Evolutionary conservation across 2,113 vertebrate species (phyloP), one percentile per base, ranked within the genome.

Genomic region (Chrysemys picta): DNA sequence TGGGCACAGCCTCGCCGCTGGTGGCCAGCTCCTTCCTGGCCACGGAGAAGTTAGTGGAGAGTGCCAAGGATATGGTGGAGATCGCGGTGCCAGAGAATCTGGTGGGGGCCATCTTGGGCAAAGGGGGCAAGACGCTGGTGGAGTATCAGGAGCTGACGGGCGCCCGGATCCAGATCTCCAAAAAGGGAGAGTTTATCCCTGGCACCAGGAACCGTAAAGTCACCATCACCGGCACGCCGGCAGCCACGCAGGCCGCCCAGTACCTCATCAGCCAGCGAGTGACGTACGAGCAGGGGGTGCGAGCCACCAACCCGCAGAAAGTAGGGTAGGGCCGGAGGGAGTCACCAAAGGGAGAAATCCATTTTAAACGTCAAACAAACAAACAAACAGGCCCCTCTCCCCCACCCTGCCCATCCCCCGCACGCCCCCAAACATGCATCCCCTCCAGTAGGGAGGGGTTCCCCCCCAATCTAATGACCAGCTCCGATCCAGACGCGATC

Each of bases 201-300:
- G 99, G 99, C 98, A 99, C 99, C 89, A 98, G 99, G 98, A 99
- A 99, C 98, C 99, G 99, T 97, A 99, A 99, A 98, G 99, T 99
- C 95, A 99, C 99, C 98, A 99, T 99, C 98, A 99, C 99, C 3
- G 99, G 99, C 93, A 99, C 99, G n/a, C 99, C 99, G 80, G 99
- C 99, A 31, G 99, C 99, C 89, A 99, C 99, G 14, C 99, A 99
- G 97, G 99, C 99, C 13, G 99, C 99, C 81, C 99, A 99, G 98
- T 99, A 99, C 98, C 99, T 99, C 98, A 99, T 99, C 98, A 99
- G 99, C 98, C 99, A 99, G 98, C 98, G 99, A 97, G 99, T 99
- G 98, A 99, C 99, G 92, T 99, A 99, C 57, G 99, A 99, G 99
- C 99, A 99, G 98, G 99, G 99, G 91, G 99, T 99, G 96, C 98